Percentiles rank a stretch among this genome's conserved stretches.
Evolutionary conservation across 2,888 invertebrate genomes (phyloP).

Genomic region (Lasioglossum zephyrum): DNA sequence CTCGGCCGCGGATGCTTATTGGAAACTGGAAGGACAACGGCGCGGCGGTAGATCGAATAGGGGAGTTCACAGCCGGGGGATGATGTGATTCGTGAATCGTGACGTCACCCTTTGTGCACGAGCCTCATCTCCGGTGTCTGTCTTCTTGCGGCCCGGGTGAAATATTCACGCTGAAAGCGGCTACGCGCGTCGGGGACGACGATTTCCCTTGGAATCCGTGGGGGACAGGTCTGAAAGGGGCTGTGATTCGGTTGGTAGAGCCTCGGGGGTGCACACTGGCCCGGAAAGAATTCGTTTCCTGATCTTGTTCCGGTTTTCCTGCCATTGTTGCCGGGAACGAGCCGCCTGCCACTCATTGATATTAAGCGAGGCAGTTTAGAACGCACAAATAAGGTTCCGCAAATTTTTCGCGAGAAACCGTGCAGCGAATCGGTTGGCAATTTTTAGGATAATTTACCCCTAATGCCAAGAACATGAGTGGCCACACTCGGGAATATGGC

Average conservation of each 20-base stretch:
- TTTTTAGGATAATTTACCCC: not conserved
- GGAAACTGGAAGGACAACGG: conserved; percentile 29
- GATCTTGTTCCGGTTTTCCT: conserved; percentile 16
- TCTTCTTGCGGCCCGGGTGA: conserved; percentile 3
- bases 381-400: not conserved
- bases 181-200: conserved; percentile 10
- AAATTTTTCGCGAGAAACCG: not conserved
- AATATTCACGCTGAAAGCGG: conserved; percentile 31
- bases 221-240: conserved; percentile 4
- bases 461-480: no score
- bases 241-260: conserved; percentile 3
- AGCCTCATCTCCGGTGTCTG: conserved; percentile 14
- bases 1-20: conserved; percentile 19
- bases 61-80: not conserved
- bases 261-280: conserved; percentile 22
- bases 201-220: not conserved
- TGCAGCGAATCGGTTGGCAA: not conserved
- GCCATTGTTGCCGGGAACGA: conserved; percentile 2
- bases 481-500: no score
- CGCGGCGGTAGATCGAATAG: conserved; percentile 30
- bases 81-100: conserved; percentile 20
- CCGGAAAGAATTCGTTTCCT: conserved; percentile 29
- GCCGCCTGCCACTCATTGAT: conserved; percentile 2
- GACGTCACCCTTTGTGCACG: conserved; percentile 36
- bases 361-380: not conserved